Evolutionary conservation across 2,113 vertebrate genomes (phyloP).

Genomic region (Platysteira castanea): DNA sequence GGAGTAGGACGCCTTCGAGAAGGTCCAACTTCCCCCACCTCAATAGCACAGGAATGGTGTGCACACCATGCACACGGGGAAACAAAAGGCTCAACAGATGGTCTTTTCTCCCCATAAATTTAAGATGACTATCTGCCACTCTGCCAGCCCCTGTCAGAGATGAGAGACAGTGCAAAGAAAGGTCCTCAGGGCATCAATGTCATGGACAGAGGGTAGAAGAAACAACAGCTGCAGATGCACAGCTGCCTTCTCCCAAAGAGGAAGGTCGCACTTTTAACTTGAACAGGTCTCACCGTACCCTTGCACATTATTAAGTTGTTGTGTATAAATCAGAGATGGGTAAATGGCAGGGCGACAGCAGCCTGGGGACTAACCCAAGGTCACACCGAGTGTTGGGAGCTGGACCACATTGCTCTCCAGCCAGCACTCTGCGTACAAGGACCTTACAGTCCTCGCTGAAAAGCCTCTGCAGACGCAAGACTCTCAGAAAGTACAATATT

Average conservation of each 20-base stretch:
- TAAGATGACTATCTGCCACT: background rate
- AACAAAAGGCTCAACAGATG: background rate
- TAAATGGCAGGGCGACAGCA: background rate
- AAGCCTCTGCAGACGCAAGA: background rate
- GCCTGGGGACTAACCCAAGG: background rate
- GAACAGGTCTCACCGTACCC: background rate
- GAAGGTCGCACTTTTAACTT: background rate
- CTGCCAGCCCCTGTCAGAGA: background rate
- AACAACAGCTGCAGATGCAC: background rate
- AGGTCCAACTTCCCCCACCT: background rate
- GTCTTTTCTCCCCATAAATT: background rate
- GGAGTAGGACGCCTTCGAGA: background rate
- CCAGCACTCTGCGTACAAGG: background rate
- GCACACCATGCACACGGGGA: background rate
- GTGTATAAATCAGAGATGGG: background rate
- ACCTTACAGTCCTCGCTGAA: background rate
- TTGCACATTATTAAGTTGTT: background rate
- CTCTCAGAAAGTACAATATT: background rate
- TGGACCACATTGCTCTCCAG: background rate
- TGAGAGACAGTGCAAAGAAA: background rate
- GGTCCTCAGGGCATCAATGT: background rate
- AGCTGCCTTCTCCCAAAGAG: background rate
- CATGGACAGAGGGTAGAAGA: background rate
- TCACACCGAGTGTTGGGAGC: background rate
- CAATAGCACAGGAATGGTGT: background rate